phyloP scores from a whole-genome alignment of 2,797 vertebrate genomes.

The Xenopus petersii region DNA sequence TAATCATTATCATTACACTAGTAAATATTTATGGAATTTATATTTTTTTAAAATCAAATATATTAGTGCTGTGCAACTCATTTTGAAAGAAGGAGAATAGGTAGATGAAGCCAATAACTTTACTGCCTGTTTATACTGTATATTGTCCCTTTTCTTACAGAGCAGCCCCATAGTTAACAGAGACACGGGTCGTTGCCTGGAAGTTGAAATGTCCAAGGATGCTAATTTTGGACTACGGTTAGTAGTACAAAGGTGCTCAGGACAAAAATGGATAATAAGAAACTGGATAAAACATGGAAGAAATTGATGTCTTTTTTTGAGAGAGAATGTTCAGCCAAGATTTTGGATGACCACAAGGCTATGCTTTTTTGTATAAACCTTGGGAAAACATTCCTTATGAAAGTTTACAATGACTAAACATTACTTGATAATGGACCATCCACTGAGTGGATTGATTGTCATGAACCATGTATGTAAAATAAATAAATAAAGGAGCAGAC shows the following conservation, averaged over 20 bases:
- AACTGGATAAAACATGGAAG: constrained; percentile 91
- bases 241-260: constrained; percentile 92
- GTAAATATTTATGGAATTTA: too few relatives aligned
- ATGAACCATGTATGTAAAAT: constrained; percentile 40
- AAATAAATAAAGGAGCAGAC: constrained; percentile 22
- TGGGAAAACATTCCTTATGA: constrained; percentile 12
- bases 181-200: constrained; percentile 90
- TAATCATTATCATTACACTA: too few relatives aligned
- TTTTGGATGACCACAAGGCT: neutral
- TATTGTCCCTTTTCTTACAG: constrained; percentile 57
- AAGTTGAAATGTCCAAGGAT: constrained; percentile 96
- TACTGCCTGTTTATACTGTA: too few relatives aligned
- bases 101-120: too few relatives aligned
- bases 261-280: constrained; percentile 97
- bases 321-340: constrained; percentile 18
- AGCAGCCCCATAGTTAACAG: constrained; percentile 93
- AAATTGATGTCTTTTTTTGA: constrained; percentile 69
- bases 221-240: constrained; percentile 92
- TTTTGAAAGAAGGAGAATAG: too few relatives aligned
- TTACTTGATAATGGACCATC: constrained; percentile 28
- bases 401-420: constrained; percentile 31
- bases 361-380: neutral
- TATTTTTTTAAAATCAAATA: too few relatives aligned
- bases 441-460: constrained; percentile 2
- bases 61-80: too few relatives aligned